A percentile compares a stretch with the other conserved stretches of the same genome.
Evolutionary conservation across 2,113 vertebrate species (phyloP).

Genomic region (Nerophis ophidion): DNA sequence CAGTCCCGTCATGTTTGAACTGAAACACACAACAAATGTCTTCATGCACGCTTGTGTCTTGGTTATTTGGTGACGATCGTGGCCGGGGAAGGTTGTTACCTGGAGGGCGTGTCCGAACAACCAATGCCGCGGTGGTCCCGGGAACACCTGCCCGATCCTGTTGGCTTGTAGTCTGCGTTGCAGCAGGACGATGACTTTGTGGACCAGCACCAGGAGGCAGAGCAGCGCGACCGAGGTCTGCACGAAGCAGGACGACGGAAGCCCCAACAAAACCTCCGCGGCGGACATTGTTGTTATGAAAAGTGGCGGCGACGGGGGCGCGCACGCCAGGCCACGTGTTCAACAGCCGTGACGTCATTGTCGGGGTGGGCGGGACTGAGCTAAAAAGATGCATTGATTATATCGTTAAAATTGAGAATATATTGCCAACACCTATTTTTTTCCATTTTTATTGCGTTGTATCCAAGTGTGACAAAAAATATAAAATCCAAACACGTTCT

Average conservation of each 20-base stretch:
- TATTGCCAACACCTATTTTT: too few species aligned
- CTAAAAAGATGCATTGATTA: too few species aligned
- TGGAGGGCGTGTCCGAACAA: conserved; percentile 35
- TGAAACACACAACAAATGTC: conserved; percentile 30
- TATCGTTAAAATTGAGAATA: too few species aligned
- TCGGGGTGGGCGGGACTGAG: too few species aligned
- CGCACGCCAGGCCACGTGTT: too few species aligned
- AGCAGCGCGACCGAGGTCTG: conserved; percentile 11
- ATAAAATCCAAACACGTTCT: not conserved
- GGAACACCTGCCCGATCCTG: not conserved
- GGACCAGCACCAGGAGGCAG: not conserved
- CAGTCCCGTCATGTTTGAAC: conserved; percentile 67
- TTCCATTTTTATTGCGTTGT: too few species aligned
- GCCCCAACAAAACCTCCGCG: not conserved
- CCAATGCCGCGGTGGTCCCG: conserved; percentile 39
- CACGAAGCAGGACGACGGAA: not conserved
- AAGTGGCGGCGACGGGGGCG: too few species aligned
- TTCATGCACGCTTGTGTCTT: not conserved
- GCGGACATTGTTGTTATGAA: not conserved
- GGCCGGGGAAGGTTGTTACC: conserved; percentile 11
- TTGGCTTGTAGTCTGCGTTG: not conserved
- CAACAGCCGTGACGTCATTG: too few species aligned
- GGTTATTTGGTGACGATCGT: too few species aligned
- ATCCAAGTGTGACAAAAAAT: not conserved
- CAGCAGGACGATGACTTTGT: not conserved